Base-by-base conservation (phyloP, 2,888 invertebrate species). In the Eupithecia exiguata region DNA sequence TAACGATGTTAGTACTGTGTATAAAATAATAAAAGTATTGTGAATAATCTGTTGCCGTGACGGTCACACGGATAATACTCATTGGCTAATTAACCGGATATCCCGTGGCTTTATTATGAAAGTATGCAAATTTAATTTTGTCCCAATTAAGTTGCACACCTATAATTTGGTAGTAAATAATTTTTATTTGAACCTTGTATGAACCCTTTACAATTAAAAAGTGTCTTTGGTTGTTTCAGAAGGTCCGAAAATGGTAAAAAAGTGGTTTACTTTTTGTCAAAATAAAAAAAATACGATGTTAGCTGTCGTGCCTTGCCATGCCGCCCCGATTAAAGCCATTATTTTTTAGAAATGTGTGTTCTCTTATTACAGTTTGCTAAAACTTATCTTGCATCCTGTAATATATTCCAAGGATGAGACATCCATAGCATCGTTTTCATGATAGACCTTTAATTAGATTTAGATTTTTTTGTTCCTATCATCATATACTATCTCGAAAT, bases 71-170 rank as follows among this genome's bases (percentile, higher is more conserved):
- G 80, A 83, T 82, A 82, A 85, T 83, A 83, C 86, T 84, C 79
- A 82, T 82, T 82, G 80, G 79, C 80, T 88, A 87, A 89, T 89
- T 87, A 87, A 77, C 80, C 84, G 84, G 84, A 88, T 88, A 87
- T 87, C 84, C 86, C 81, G 77, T 76, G 78, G 71, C 78, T 83
- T 86, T 84, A 82, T 86, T 86, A 84, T 81, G 80, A 84, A 84
- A 84, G 79, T 82, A 86, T 84, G 85, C 83, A 84, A 84, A 85
- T 86, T 81, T 81, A 79, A 81, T 81, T 83, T 83, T 71, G 76
- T 80, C 78, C 75, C 79, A 82, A 79, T 82, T 79, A 81, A 79
- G 78, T 77, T 78, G 69, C 75, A 71, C 77, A 68, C 68, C 76
- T 74, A 71, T 78, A 73, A 75, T 75, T 72, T 46, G 61, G 36